These are phyloP conservation scores for Octonoba sinensis DNA, from an alignment of 2,888 invertebrate species.

Conservation along the genomic window DNA sequence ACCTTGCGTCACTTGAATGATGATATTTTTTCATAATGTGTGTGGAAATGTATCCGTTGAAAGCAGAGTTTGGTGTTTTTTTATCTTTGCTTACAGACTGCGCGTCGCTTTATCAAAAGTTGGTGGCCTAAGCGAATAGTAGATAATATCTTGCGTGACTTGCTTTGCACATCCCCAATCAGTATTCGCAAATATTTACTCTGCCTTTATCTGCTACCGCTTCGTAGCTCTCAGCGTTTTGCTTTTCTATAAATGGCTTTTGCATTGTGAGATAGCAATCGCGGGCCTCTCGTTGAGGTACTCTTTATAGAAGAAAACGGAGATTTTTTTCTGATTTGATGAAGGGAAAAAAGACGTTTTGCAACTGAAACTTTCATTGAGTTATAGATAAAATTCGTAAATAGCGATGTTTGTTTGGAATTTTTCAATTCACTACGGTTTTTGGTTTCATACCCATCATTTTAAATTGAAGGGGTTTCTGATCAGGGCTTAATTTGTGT, in stretches of 20 bases:
- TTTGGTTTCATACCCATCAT: too few relatives aligned
- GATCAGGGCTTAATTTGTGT: too few relatives aligned
- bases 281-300: too few relatives aligned
- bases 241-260: neutral
- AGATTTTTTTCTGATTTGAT: too few relatives aligned
- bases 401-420: too few relatives aligned
- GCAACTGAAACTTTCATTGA: too few relatives aligned
- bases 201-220: constrained; percentile 23
- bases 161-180: neutral
- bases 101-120: constrained; percentile 15
- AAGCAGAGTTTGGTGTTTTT: neutral
- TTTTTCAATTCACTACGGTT: too few relatives aligned
- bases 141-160: constrained; percentile 1
- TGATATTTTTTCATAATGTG: neutral
- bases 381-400: too few relatives aligned
- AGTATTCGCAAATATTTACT: constrained; percentile 26
- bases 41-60: neutral
- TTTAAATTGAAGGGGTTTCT: too few relatives aligned
- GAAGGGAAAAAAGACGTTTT: too few relatives aligned
- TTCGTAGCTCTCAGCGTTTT: constrained; percentile 7
- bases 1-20: too few relatives aligned
- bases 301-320: too few relatives aligned
- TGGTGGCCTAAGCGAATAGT: constrained; percentile 5
- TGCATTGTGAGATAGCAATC: neutral
- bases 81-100: constrained; percentile 16